Evolutionary conservation across 2,797 vertebrate species (phyloP).

Genomic region (Alca torda): DNA sequence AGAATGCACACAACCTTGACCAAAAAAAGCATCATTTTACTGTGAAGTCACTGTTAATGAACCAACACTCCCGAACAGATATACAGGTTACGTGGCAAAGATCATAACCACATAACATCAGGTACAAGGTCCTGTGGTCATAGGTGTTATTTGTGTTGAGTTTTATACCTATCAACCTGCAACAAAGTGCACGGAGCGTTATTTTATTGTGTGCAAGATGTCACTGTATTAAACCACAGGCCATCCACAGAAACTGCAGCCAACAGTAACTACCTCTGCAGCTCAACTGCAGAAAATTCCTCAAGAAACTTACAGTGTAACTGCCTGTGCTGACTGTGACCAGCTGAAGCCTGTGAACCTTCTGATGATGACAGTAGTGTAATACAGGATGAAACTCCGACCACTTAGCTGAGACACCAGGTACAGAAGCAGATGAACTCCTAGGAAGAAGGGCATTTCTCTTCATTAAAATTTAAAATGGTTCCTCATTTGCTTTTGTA

Average conservation of each 20-base stretch:
- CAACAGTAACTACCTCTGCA: background rate
- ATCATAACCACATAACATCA: background rate
- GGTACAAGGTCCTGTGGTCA: background rate
- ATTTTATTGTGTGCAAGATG: background rate
- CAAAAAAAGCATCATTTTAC: background rate
- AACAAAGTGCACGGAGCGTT: background rate
- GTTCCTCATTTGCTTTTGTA: slow-evolving; percentile 9
- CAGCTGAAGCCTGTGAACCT: background rate
- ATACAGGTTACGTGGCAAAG: background rate
- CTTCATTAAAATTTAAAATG: slow-evolving; percentile 32
- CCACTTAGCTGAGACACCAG: background rate
- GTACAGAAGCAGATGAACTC: background rate
- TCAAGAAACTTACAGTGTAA: background rate
- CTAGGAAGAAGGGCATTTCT: slow-evolving; percentile 2
- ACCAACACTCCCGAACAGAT: background rate
- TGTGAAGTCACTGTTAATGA: background rate
- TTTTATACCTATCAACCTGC: background rate
- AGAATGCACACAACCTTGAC: background rate
- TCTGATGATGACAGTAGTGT: background rate
- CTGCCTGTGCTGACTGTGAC: background rate
- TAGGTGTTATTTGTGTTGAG: background rate
- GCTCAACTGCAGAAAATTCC: background rate
- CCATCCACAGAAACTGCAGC: background rate
- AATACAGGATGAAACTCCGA: background rate
- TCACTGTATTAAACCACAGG: background rate